Base-by-base conservation (phyloP, 2,797 vertebrate species). In the Pyrocephalus nanus region DNA sequence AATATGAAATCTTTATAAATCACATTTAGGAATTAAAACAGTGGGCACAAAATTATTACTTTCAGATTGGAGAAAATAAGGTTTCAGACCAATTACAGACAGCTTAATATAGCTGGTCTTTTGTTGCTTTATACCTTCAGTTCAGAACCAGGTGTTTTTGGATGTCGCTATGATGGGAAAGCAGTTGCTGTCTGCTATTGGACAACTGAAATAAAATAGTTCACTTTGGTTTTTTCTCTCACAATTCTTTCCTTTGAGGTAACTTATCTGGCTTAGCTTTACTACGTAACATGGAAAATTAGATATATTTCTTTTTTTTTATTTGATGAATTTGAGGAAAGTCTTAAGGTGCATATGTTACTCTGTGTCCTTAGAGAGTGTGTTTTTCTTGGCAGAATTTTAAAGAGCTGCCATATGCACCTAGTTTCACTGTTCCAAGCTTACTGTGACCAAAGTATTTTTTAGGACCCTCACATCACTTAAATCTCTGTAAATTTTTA, bases 1-100 rank as follows among this genome's bases (percentile, higher is more conserved):
- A 93, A 86, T 42, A 82, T 47, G 70, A 93, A 86, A 69, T 36
- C 42, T 66, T 92, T 86, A 64, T 94, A 94, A 89, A 91, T 96
- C 74, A 50, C 40, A 88, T 86, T 84, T 86, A 90, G 66, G 69
- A 94, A 91, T 93, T 96, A 72, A 86, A 96, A 84, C 43, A 55
- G 40, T 72, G 76, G 40, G 38, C 9, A 82, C n/a, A 93, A 93
- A 92, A 74, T 58, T 12, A 29, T 61, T 94, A 9, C 36, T 67
- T 95, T 92, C 78, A 85, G 30, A 47, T 57, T 88, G 20, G 58
- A 85, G 75, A 94, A 96, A 93, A 94, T 84, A 88, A 69, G 47
- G 71, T 93, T 94, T 95, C 38, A 86, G 91, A 86, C 26, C 78
- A 93, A 61, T 92, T 86, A 79, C 29, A 43, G 17, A 27, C 60